Evolutionary conservation across 2,113 vertebrate species (phyloP).

Genomic region (Pyxicephalus adspersus): DNA sequence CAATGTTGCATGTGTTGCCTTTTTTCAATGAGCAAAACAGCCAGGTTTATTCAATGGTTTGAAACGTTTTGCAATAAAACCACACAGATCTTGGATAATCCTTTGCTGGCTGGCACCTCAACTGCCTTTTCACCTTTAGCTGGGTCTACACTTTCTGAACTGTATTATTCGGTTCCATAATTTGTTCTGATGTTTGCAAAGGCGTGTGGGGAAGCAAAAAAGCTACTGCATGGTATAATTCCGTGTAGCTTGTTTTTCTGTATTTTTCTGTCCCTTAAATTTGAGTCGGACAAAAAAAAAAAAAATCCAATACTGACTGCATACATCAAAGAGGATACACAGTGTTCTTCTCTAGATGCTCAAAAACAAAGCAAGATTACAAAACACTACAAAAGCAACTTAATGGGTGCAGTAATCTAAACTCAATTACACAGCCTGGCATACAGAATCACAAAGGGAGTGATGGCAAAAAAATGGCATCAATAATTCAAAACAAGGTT

Average conservation of each 20-base stretch:
- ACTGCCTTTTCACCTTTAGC: conserved; percentile 5
- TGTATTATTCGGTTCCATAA: conserved; percentile 10
- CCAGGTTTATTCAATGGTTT: not conserved
- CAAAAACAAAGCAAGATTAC: not conserved
- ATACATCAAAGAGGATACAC: not conserved
- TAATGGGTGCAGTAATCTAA: not conserved
- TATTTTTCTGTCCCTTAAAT: not conserved
- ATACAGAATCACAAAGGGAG: not conserved
- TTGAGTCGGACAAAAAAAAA: not conserved
- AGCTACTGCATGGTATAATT: conserved; percentile 4
- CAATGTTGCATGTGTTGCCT: conserved; percentile 9
- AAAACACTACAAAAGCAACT: conserved; percentile 1
- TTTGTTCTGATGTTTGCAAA: conserved; percentile 13
- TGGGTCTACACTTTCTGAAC: conserved; percentile 1
- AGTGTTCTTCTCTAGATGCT: not conserved
- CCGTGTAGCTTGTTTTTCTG: not conserved
- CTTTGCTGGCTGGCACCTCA: not conserved
- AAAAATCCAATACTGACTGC: not conserved
- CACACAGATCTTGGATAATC: not conserved
- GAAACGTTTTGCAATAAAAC: conserved; percentile 39
- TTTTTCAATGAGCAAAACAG: not conserved
- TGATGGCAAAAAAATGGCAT: not conserved
- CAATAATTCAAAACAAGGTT: not conserved
- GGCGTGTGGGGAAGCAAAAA: not conserved
- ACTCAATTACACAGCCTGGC: not conserved